These are phyloP conservation scores for Oreochromis spilurus DNA, from an alignment of 2,113 vertebrate genomes.

Conservation along the genomic window DNA sequence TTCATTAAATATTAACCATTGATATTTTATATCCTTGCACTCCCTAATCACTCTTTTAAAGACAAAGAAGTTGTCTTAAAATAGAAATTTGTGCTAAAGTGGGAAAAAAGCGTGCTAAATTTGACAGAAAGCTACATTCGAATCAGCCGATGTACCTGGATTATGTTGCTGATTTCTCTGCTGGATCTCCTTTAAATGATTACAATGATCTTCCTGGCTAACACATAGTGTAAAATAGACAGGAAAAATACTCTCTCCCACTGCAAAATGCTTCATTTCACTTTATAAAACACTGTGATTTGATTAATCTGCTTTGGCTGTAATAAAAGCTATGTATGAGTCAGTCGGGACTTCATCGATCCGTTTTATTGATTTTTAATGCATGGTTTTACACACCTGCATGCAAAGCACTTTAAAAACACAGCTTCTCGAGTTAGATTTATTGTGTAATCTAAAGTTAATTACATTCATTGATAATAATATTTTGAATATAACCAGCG, in stretches of 20 bases:
- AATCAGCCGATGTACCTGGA: not conserved
- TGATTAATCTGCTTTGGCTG: conserved; percentile 23
- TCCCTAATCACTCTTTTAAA: not conserved
- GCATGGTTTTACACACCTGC: not conserved
- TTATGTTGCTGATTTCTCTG: not conserved
- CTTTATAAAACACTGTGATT: not conserved
- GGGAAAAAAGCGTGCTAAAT: not conserved
- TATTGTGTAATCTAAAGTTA: not conserved
- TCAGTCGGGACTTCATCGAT: not conserved
- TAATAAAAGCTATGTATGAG: conserved; percentile 6
- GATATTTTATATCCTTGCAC: not conserved
- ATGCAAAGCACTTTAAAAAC: not conserved
- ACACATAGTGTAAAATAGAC: not conserved
- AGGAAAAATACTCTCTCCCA: not conserved
- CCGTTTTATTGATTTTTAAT: conserved; percentile 38
- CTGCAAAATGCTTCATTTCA: not conserved
- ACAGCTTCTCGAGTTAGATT: not conserved
- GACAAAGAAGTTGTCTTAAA: not conserved
- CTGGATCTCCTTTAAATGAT: not conserved
- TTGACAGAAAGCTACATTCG: not conserved
- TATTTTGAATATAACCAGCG: not conserved
- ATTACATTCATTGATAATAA: not conserved
- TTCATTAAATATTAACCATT: not conserved
- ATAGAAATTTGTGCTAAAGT: not conserved
- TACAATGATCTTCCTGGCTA: not conserved